These are phyloP conservation scores for Hypolimnas misippus DNA, from an alignment of 2,888 invertebrate species.

Conservation along the genomic window DNA sequence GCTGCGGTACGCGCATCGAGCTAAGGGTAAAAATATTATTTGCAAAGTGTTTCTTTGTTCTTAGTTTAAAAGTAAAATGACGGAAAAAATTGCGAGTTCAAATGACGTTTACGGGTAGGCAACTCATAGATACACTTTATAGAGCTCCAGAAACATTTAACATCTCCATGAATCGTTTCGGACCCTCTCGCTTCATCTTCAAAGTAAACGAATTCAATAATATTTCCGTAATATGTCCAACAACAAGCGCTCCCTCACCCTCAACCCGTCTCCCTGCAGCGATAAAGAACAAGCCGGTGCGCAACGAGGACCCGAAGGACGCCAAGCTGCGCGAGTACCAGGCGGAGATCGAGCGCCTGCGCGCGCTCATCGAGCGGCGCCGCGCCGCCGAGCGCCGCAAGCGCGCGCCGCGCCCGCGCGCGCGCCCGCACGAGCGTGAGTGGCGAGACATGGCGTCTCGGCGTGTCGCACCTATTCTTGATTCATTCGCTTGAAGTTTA, in stretches of 20 bases:
- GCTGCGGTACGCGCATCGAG: conserved; percentile 97
- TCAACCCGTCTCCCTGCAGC: too few relatives aligned
- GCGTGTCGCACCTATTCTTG: too few relatives aligned
- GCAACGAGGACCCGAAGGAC: conserved; percentile 99
- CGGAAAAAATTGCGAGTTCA: background rate
- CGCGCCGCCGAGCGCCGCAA: conserved; percentile 55
- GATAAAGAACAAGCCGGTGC: conserved; percentile 98
- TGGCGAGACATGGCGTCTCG: background rate
- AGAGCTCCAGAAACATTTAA: too few relatives aligned
- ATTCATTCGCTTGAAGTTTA: too few relatives aligned
- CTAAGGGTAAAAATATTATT: conserved; percentile 86
- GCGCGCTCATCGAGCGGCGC: conserved; percentile 74
- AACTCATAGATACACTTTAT: too few relatives aligned
- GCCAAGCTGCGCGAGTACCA: conserved; percentile 97
- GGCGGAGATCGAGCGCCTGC: conserved; percentile 93
- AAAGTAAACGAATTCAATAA: too few relatives aligned
- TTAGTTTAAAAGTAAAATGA: background rate
- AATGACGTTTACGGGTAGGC: too few relatives aligned
- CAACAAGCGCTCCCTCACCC: too few relatives aligned
- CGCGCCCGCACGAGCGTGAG: conserved; percentile 13
- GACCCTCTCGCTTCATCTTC: too few relatives aligned
- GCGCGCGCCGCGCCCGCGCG: conserved; percentile 31
- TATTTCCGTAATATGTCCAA: too few relatives aligned
- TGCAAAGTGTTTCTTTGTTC: background rate
- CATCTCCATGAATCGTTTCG: too few relatives aligned